Percentiles rank a stretch among this genome's conserved stretches.
Evolutionary conservation across 2,888 invertebrate species (phyloP).

Genomic region (Harpagoxenus sublaevis): DNA sequence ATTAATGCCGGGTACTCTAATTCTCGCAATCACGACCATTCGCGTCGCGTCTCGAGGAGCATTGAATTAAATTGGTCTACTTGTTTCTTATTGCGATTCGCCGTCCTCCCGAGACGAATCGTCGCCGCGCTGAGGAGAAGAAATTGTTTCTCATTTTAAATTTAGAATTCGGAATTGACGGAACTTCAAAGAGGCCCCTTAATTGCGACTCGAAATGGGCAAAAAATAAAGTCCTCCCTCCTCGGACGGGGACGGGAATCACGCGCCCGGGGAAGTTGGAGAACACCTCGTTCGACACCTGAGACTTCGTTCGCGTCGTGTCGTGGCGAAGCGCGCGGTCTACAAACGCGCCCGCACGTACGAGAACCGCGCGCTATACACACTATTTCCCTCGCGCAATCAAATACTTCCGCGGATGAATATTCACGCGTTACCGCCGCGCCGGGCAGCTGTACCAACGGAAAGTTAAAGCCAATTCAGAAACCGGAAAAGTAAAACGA

Average conservation of each 20-base stretch:
- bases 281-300: conserved; percentile 38
- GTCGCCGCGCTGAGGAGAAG: conserved; percentile 7
- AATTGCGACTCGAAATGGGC: conserved; percentile 36
- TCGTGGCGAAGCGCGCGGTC: background rate
- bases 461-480: conserved; percentile 55
- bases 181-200: conserved; percentile 33
- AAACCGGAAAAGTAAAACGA: conserved; percentile 47
- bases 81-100: conserved; percentile 53
- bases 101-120: conserved; percentile 7
- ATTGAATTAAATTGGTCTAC: conserved; percentile 53
- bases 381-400: conserved; percentile 39
- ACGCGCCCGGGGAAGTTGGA: conserved; percentile 19
- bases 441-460: conserved; percentile 29
- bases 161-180: conserved; percentile 44
- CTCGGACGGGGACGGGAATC: background rate
- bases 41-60: conserved; percentile 39
- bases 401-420: conserved; percentile 50
- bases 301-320: background rate
- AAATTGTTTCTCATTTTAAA: conserved; percentile 51
- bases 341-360: conserved; percentile 5
- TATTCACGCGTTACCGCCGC: conserved; percentile 47
- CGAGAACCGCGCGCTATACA: background rate
- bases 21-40: conserved; percentile 43
- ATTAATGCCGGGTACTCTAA: conserved; percentile 45
- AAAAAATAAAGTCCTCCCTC: conserved; percentile 21